Base-by-base conservation (phyloP, 2,888 invertebrate species). In the Ornithoptera alexandrae region DNA sequence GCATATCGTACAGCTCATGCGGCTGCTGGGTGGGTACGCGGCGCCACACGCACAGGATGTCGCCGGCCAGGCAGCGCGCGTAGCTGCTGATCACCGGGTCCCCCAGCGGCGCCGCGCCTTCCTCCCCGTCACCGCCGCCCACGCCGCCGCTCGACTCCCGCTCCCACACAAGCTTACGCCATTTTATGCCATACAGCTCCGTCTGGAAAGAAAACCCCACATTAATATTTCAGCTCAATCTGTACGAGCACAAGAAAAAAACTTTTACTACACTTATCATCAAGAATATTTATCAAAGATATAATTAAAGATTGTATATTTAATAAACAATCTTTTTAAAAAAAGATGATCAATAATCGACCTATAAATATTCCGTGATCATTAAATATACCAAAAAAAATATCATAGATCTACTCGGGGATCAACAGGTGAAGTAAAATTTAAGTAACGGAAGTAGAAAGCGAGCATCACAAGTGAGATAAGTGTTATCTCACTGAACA, bases 151-250 rank as follows among this genome's bases (percentile, higher is more conserved):
- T 84, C 76, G 80, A 81, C 76, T 85, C 81, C 92, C 96, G 97
- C 86, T 96, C 96, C 95, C 97, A 97, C 87, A 96, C 96, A 84
- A 97, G 94, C 93, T 97, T 98, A 94, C 97, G 97, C 99, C 99
- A 99, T 97, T 98, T 98, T 93, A 99, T 99, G 88, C 99, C 99
- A 94, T 98, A 97, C 88, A 99, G 95, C 94, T 99, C 99, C 93
- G 99, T 99, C 99, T 99, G 95, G 95, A 74, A 71, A 53, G 73
- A 67, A 50, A 72, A 46, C 42, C n/a, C 4, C 3, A 58, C 17
- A 50, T 62, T 18, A 22, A 20, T 50, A 65, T 22, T 8, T 3
- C 20, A 15, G 12, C 46, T 46, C 46, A 15, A 46, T 46, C 12
- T 46, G 46, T 18, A 53, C 5, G n/a, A 53, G 1, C 5, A 53